These are phyloP conservation scores for Eristalis pertinax DNA, from an alignment of 2,888 invertebrate species.

Conservation along the genomic window DNA sequence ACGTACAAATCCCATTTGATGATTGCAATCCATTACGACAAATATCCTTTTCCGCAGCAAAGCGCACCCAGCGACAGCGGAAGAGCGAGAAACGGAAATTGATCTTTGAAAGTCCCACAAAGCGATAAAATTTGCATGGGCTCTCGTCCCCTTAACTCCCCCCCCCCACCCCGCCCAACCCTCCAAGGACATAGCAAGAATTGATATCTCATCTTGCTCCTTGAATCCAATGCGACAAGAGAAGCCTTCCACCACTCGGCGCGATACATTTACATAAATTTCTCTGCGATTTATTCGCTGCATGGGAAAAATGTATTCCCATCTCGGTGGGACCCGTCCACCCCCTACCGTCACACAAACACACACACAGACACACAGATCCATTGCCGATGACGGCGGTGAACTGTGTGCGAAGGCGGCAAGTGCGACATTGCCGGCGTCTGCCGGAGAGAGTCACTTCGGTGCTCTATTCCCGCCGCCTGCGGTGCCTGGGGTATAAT, in stretches of 20 bases:
- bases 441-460: constrained; percentile 32
- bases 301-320: constrained; percentile 50
- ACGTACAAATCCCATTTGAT: not conserved
- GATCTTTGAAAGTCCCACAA: constrained; percentile 2
- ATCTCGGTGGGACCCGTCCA: not conserved
- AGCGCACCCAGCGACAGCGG: not conserved
- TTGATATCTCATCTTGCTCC: constrained; percentile 25
- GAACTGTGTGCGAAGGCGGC: not conserved
- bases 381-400: not conserved
- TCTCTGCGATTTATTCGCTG: constrained; percentile 57
- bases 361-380: not conserved
- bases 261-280: constrained; percentile 58
- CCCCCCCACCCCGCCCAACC: not conserved
- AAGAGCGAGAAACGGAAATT: not conserved
- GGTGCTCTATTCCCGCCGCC: constrained; percentile 47
- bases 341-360: not conserved
- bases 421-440: not conserved
- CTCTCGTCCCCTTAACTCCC: too few relatives aligned
- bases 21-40: not conserved
- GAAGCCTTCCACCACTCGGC: not conserved
- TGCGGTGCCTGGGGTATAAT: constrained; percentile 54
- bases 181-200: not conserved
- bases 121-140: constrained; percentile 9
- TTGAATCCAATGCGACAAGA: constrained; percentile 10
- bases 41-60: not conserved